A percentile compares a stretch with the other conserved stretches of the same genome.
phyloP scores from a whole-genome alignment of 2,113 vertebrate species.

The Geococcyx californianus region DNA sequence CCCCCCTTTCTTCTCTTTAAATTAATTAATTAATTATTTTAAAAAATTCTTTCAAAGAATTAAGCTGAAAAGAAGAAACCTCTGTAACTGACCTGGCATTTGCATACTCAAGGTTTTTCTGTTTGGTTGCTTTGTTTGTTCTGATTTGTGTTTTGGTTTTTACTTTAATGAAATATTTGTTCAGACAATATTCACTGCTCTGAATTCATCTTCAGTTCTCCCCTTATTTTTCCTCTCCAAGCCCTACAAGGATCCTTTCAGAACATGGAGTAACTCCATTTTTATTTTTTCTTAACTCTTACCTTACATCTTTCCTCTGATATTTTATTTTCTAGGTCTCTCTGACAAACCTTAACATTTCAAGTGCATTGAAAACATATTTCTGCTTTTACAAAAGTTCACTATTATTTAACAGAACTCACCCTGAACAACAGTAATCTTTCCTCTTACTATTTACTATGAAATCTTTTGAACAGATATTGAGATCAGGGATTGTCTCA shows the following conservation, averaged over 20 bases:
- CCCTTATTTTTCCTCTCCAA: background rate
- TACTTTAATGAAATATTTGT: background rate
- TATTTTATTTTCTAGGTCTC: background rate
- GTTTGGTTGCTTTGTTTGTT: background rate
- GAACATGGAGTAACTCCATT: background rate
- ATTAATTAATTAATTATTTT: background rate
- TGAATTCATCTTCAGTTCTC: background rate
- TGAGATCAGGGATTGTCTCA: background rate
- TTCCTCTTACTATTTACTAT: background rate
- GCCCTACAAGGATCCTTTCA: background rate
- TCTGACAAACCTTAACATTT: background rate
- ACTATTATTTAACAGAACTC: background rate
- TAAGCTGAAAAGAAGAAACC: background rate
- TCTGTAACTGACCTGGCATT: background rate
- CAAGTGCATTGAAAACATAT: background rate
- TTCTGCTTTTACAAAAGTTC: background rate
- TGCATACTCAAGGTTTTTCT: background rate
- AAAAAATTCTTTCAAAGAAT: no score
- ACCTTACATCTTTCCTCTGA: background rate
- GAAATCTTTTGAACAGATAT: background rate
- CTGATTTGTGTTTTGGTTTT: background rate
- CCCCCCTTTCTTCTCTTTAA: no score
- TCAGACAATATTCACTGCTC: background rate
- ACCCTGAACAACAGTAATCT: background rate
- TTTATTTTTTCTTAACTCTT: background rate